Evolutionary conservation across 1,140 invertebrate genomes (phyloP), one percentile per base, ranked within the genome.

Genomic region (Choristoneura fumiferana): DNA sequence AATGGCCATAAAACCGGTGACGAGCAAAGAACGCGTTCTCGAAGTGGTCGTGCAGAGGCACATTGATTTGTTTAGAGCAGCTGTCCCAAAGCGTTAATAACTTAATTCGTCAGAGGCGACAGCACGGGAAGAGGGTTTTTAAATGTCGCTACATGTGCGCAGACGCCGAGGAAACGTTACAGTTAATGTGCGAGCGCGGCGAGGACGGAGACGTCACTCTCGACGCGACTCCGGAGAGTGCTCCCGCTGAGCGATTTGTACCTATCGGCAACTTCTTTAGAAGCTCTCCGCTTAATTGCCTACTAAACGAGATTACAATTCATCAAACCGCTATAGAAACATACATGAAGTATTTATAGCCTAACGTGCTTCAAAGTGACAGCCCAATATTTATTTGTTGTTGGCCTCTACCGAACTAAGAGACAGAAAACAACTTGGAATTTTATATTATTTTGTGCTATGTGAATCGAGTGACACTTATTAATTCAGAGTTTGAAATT

Each of bases 71-170:
- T 89, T 75, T 78, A 56, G 57, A 77, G 70, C 86, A 89, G 84
- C 86, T 89, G 86, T 71, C 73, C 70, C 10, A 60, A 63, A 73
- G 75, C 78, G 83, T 89, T 89, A 89, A 89, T 87, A 87, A 84
- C 81, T 89, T 89, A 87, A 89, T 89, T 89, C 86, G 83, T 89
- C 81, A 87, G 80, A 89, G 82, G 73, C 69, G 71, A 74, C 69
- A 71, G 71, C 54, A 76, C 73, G 79, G 71, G 81, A 84, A 79
- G 82, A 78, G 74, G 71, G 77, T 76, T 81, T 81, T 76, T 66
- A 73, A 78, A 67, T 63, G 73, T 67, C 54, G 60, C 33, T 69
- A 65, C 67, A 73, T 73, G 67, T 69, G 72, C 62, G 75, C 71
- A 64, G 65, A 76, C 75, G 78, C 70, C 71, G 66, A 65, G 63